Evolutionary conservation across 1,140 invertebrate species (phyloP).

Genomic region (Penaeus japonicus): DNA sequence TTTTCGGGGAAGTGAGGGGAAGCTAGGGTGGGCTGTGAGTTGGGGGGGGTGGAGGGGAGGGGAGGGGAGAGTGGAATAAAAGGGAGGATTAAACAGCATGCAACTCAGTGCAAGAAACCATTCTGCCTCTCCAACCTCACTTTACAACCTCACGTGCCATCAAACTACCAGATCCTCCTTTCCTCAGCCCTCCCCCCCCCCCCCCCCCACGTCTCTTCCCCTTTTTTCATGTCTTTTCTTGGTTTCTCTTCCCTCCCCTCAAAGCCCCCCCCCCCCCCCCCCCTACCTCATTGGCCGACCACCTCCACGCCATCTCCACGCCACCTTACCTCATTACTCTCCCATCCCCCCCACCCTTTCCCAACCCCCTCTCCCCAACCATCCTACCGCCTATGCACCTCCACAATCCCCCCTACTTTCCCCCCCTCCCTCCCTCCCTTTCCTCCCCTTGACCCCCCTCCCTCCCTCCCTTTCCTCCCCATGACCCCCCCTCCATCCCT

Average conservation of each 20-base stretch:
- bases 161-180: too few species aligned
- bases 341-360: too few species aligned
- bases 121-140: too few species aligned
- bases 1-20: too few species aligned
- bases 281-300: background rate
- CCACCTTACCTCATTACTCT: background rate
- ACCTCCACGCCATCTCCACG: background rate
- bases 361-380: background rate
- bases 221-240: background rate
- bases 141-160: too few species aligned
- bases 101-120: too few species aligned
- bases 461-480: background rate
- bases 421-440: background rate
- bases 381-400: background rate
- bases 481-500: background rate
- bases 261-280: background rate
- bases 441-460: too few species aligned
- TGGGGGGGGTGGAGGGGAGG: too few species aligned
- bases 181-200: background rate
- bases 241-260: background rate
- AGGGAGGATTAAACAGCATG: too few species aligned
- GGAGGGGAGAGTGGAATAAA: too few species aligned
- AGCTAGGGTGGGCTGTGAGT: too few species aligned
- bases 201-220: background rate
- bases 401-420: background rate